Conservation (phyloP, 2,113 vertebrate genomes). For the Crotalus viridis region DNA sequence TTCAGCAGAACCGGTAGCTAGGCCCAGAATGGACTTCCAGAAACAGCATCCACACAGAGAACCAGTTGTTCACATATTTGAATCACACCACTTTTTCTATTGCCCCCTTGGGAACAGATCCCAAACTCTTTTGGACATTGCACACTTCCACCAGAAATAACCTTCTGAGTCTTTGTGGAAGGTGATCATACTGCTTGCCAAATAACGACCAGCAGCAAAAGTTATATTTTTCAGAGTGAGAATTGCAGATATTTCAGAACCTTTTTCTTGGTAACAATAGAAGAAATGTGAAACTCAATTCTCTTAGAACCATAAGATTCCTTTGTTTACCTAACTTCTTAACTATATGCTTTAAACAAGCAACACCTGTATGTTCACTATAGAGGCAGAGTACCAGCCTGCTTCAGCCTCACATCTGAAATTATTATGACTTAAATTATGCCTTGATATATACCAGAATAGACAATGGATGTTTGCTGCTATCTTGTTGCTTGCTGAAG, state of each 20-base stretch:
- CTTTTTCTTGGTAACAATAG: constrained; percentile 31
- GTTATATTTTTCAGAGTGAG: constrained; percentile 33
- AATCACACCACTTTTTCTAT: too few species aligned
- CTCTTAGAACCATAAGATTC: constrained; percentile 36
- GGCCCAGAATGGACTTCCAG: too few species aligned
- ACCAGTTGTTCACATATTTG: too few species aligned
- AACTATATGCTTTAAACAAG: constrained; percentile 1
- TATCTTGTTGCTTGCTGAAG: not conserved
- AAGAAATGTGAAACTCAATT: constrained; percentile 19
- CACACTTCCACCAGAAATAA: not conserved
- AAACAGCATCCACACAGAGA: too few species aligned
- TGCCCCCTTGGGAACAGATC: not conserved
- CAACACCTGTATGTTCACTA: not conserved
- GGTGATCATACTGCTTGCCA: not conserved
- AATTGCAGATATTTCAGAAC: constrained; percentile 7
- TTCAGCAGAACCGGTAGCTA: too few species aligned
- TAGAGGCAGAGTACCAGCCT: not conserved
- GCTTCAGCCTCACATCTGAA: not conserved
- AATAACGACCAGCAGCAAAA: constrained; percentile 16
- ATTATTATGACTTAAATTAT: not conserved
- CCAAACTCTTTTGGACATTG: not conserved
- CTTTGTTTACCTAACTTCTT: constrained; percentile 43
- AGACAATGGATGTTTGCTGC: not conserved
- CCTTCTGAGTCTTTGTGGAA: not conserved
- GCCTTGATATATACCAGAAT: not conserved